Evolutionary conservation across 2,888 invertebrate genomes (phyloP).

Genomic region (Andricus quercusramuli): DNA sequence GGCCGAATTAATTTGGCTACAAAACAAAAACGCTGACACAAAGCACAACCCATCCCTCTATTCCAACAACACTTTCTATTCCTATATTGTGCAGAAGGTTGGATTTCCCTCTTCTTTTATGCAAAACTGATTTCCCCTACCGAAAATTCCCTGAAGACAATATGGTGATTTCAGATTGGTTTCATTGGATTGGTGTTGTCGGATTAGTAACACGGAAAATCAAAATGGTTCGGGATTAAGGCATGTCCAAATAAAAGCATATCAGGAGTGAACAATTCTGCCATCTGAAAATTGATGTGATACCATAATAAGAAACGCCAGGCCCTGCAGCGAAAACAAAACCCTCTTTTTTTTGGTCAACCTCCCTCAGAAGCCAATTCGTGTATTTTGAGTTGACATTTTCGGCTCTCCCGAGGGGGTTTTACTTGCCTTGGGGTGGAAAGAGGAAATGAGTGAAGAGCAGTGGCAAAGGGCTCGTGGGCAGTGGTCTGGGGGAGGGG

Average conservation of each 20-base stretch:
- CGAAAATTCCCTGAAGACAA: not conserved
- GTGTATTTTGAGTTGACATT: constrained; percentile 17
- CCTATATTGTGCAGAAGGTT: not conserved
- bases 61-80: not conserved
- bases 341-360: not conserved
- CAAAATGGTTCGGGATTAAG: too few relatives aligned
- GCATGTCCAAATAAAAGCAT: too few relatives aligned
- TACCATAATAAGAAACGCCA: not conserved
- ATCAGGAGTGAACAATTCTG: too few relatives aligned
- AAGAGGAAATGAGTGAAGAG: constrained; percentile 59
- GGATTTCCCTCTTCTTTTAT: not conserved
- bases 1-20: constrained; percentile 53
- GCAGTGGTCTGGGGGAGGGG: constrained; percentile 57
- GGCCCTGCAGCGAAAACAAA: not conserved
- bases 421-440: constrained; percentile 55
- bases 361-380: constrained; percentile 6
- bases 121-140: not conserved
- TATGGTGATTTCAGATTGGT: not conserved
- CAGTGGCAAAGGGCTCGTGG: constrained; percentile 50
- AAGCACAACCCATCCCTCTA: constrained; percentile 37
- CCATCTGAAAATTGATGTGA: too few relatives aligned
- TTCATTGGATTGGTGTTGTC: too few relatives aligned
- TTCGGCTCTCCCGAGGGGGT: constrained; percentile 53
- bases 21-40: constrained; percentile 58
- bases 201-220: too few relatives aligned